Percentiles rank a stretch among this genome's conserved stretches.
These are phyloP conservation scores for Cyprinodon variegatus DNA, from an alignment of 2,113 vertebrate genomes.

Conservation along the genomic window DNA sequence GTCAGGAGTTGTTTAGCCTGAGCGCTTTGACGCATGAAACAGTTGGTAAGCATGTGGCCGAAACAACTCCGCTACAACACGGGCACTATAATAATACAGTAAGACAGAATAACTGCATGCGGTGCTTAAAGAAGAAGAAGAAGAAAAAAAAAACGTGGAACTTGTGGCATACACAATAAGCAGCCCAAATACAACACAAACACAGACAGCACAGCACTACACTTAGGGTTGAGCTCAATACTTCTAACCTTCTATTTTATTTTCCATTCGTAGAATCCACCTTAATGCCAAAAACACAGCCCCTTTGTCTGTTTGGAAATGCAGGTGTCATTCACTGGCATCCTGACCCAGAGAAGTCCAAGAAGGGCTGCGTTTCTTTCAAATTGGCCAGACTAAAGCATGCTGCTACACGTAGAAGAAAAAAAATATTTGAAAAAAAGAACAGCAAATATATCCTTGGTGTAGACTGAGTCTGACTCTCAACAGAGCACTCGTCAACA, in stretches of 20 bases:
- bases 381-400: conserved; percentile 50
- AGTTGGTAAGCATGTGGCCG: conserved; percentile 52
- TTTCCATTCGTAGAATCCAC: conserved; percentile 80
- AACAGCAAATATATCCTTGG: conserved; percentile 56
- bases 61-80: conserved; percentile 38
- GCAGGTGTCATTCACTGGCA: conserved; percentile 79
- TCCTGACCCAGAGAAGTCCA: conserved; percentile 76
- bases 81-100: background rate
- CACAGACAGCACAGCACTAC: conserved; percentile 63
- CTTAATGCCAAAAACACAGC: conserved; percentile 60
- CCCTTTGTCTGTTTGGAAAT: conserved; percentile 77
- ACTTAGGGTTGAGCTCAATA: conserved; percentile 66
- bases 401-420: conserved; percentile 38
- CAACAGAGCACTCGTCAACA: conserved; percentile 75
- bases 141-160: conserved; percentile 11
- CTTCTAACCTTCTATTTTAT: conserved; percentile 86
- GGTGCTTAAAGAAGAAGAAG: conserved; percentile 20
- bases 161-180: conserved; percentile 12
- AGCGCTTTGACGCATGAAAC: conserved; percentile 53
- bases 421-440: conserved; percentile 18
- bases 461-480: conserved; percentile 66
- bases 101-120: conserved; percentile 44
- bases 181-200: conserved; percentile 43
- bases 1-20: conserved; percentile 59
- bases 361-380: conserved; percentile 69